phyloP scores from a whole-genome alignment of 2,888 invertebrate genomes.

The Eilema griseolum region DNA sequence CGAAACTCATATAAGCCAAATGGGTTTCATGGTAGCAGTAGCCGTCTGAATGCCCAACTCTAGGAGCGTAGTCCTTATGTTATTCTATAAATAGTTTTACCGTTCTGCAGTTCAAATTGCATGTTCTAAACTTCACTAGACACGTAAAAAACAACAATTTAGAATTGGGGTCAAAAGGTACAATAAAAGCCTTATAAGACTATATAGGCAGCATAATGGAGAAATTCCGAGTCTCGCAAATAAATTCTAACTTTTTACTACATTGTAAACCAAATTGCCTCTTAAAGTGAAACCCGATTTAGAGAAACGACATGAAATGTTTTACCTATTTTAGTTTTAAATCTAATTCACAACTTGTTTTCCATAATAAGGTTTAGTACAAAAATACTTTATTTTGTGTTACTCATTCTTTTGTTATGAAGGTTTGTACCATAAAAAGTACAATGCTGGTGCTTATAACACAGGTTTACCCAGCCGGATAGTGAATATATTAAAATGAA shows the following conservation, averaged over 20 bases:
- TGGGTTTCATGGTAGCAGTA: too few species aligned
- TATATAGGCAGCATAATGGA: neutral
- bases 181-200: neutral
- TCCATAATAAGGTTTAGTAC: neutral
- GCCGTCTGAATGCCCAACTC: too few species aligned
- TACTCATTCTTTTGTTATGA: neutral
- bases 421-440: neutral
- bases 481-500: too few species aligned
- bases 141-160: neutral
- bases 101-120: too few species aligned
- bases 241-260: constrained; percentile 3
- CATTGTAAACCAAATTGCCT: neutral
- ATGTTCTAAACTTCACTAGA: too few species aligned
- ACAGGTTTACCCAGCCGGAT: too few species aligned
- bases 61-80: too few species aligned
- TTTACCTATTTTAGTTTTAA: neutral
- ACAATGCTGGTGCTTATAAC: neutral
- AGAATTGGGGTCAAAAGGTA: neutral
- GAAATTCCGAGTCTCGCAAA: neutral
- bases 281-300: neutral
- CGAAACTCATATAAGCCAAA: too few species aligned
- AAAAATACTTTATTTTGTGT: neutral
- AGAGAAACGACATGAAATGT: neutral
- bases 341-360: neutral
- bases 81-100: too few species aligned